Conservation (phyloP, 92 coral and sea anemone species). For the Epizoanthus scotinus region DNA sequence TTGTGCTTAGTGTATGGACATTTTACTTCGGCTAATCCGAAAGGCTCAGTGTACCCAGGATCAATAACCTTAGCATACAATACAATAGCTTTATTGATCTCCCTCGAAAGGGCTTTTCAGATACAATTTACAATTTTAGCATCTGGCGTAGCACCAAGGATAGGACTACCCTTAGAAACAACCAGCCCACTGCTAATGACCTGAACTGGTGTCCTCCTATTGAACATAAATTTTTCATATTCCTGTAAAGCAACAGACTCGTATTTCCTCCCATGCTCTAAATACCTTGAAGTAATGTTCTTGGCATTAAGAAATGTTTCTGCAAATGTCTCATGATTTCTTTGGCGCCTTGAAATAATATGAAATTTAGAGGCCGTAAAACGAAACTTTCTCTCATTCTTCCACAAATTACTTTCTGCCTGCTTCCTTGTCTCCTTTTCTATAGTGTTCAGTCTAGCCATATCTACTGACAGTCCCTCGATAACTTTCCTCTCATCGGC, state of each 20-base stretch:
- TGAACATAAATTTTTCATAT: no score
- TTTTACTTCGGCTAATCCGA: conserved; percentile 60
- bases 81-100: no score
- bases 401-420: conserved; percentile 44
- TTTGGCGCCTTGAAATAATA: conserved; percentile 43
- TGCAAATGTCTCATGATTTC: conserved; percentile 50
- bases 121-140: no score
- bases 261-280: conserved; percentile 55
- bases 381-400: conserved; percentile 45
- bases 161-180: conserved; percentile 42
- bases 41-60: conserved; percentile 28
- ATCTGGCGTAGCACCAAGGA: conserved; percentile 55
- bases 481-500: conserved; percentile 11
- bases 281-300: conserved; percentile 26
- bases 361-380: conserved; percentile 59
- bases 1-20: no score
- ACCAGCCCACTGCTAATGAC: conserved; percentile 30
- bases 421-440: conserved; percentile 54
- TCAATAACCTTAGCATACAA: conserved; percentile 65
- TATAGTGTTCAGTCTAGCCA: conserved; percentile 46
- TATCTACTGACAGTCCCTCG: conserved; percentile 6
- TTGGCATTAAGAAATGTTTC: conserved; percentile 42
- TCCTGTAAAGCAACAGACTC: conserved; percentile 52
- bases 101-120: no score
- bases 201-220: conserved; percentile 26